phyloP scores from a whole-genome alignment of 2,113 vertebrate species.

The Protomyctophum bolini region DNA sequence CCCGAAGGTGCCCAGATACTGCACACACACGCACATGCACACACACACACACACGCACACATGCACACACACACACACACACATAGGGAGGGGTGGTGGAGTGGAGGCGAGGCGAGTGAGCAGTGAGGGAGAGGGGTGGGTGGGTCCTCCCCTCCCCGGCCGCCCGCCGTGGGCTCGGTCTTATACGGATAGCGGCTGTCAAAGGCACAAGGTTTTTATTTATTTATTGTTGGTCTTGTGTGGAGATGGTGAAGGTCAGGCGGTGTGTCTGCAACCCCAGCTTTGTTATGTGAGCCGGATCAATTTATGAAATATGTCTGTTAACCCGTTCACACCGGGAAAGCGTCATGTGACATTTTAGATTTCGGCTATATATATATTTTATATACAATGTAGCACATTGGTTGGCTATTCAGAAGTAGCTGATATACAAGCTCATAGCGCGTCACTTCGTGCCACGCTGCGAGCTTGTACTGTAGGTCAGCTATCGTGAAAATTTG shows the following conservation, averaged over 20 bases:
- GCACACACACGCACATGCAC: slow-evolving; percentile 20
- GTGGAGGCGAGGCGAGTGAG: slow-evolving; percentile 26
- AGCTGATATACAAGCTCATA: too few species aligned
- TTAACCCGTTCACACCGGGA: slow-evolving; percentile 32
- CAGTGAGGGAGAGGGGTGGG: slow-evolving; percentile 45
- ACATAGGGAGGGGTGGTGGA: slow-evolving; percentile 29
- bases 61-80: slow-evolving; percentile 25
- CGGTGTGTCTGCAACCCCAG: slow-evolving; percentile 66
- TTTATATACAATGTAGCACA: too few species aligned
- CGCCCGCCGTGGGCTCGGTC: slow-evolving; percentile 46
- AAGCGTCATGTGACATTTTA: too few species aligned
- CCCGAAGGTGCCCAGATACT: slow-evolving; percentile 73
- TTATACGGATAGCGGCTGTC: slow-evolving; percentile 74
- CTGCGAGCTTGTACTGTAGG: too few species aligned
- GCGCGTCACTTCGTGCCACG: too few species aligned
- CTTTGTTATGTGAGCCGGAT: slow-evolving; percentile 73
- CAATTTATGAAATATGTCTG: slow-evolving; percentile 83
- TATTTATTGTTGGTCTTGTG: slow-evolving; percentile 82
- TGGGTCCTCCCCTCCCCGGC: slow-evolving; percentile 27
- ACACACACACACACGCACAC: not conserved
- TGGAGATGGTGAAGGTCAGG: slow-evolving; percentile 83
- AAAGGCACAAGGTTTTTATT: slow-evolving; percentile 75
- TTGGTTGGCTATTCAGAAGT: too few species aligned
- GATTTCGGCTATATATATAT: too few species aligned
- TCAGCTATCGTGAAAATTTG: too few species aligned